Evolutionary conservation across 2,113 vertebrate species (phyloP).

Genomic region (Reinhardtius hippoglossoides): DNA sequence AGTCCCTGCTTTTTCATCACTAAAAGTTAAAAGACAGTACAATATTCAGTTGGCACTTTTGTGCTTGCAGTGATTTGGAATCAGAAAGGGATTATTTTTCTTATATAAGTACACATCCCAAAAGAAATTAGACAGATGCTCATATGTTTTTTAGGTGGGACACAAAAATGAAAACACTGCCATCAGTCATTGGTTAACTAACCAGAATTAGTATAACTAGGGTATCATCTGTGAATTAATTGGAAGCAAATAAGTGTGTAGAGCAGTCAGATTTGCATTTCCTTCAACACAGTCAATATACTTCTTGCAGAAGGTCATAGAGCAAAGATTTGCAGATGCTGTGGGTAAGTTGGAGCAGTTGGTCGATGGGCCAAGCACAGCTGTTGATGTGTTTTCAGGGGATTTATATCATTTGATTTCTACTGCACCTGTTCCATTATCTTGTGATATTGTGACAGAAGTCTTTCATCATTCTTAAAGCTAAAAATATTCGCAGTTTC

Average conservation of each 20-base stretch:
- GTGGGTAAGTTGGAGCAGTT: slow-evolving; percentile 29
- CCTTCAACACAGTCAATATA: slow-evolving; percentile 2
- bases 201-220: slow-evolving; percentile 17
- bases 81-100: slow-evolving; percentile 35
- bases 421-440: slow-evolving; percentile 6
- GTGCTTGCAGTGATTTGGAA: slow-evolving; percentile 26
- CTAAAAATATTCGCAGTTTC: slow-evolving; percentile 15
- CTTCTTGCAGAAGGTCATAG: slow-evolving; percentile 9
- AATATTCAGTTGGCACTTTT: slow-evolving; percentile 32
- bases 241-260: slow-evolving; percentile 1
- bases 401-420: neutral
- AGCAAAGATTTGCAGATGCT: slow-evolving; percentile 20
- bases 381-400: neutral
- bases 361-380: slow-evolving; percentile 13
- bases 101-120: slow-evolving; percentile 14
- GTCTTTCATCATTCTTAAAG: slow-evolving; percentile 21
- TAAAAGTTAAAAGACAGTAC: neutral
- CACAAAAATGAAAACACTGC: too few species aligned
- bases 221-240: slow-evolving; percentile 7
- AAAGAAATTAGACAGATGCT: slow-evolving; percentile 25
- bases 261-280: slow-evolving; percentile 32
- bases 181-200: slow-evolving; percentile 19
- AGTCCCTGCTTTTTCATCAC: too few species aligned
- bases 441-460: neutral
- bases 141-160: slow-evolving; percentile 30